Evolutionary conservation across 2,888 invertebrate genomes (phyloP), one percentile per base, ranked within the genome.

Genomic region (Leptopilina syphax): DNA sequence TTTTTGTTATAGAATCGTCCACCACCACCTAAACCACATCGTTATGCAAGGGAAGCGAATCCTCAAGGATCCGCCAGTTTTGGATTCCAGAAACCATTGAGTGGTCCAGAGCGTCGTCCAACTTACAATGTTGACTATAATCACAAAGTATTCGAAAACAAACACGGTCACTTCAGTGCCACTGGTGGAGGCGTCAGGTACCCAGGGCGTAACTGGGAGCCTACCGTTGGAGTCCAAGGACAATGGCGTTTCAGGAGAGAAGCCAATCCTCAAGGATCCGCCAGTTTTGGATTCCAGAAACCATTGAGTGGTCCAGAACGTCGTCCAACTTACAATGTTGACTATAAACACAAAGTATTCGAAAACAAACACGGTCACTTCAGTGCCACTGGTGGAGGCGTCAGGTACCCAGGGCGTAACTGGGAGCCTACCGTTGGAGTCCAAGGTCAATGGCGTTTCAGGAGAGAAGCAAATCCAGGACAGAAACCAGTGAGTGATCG

Each of bases 171-270:
- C 0, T 54, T 85, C 44, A 83, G 83, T 24, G 84, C 84, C 2
- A 73, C 81, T 1, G 84, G 82, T 13, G 86, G 84, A 18, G 79
- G 79, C 3, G 70, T 79, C 1, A 83, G 84, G 63, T 73, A 79
- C 1, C 86, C 84, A 2, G 85, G 86, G n/a, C 78, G 78, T 41
- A 79, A 76, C 44, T 60, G 79, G n/a, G 77, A 80, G 41, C 81
- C 84, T 0, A 80, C 82, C 4, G 76, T 85, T 44, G 86, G 85
- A 79, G 34, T 86, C 24, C 84, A 85, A 60, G 85, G 84, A 54
- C 12, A 67, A 9, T 67, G 47, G 67, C 34, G 34, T 47, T 47
- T 47, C 5, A 47, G 47, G 47, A 78, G 81, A 9, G 80, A 81
- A 77, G 63, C 77, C 0, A 77, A 44, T 44, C 77, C 77, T 12